phyloP scores from a whole-genome alignment of 2,797 vertebrate species.

The Antrozous pallidus region DNA sequence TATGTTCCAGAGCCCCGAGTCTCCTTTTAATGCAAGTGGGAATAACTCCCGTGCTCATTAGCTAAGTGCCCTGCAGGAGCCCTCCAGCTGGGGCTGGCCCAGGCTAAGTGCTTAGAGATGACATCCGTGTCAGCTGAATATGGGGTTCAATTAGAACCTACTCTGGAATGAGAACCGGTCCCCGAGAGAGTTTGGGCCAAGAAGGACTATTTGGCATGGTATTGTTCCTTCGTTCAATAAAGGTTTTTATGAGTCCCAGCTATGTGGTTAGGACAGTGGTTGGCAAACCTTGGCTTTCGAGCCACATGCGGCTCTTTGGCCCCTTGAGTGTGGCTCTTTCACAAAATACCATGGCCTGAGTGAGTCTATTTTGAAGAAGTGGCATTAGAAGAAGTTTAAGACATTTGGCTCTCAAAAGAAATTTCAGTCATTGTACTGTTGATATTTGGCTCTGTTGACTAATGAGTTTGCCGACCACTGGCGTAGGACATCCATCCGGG shows the following conservation, averaged over 20 bases:
- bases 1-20: neutral
- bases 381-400: no score
- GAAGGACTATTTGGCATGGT: neutral
- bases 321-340: no score
- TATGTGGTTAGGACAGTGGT: slow-evolving; percentile 75
- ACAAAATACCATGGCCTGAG: no score
- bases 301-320: no score
- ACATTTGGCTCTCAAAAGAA: no score
- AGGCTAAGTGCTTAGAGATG: neutral
- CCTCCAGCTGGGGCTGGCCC: rapidly evolving
- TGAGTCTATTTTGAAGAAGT: no score
- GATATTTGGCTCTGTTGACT: no score
- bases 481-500: slow-evolving; percentile 88
- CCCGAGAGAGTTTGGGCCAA: neutral
- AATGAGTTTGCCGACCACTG: no score
- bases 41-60: rapidly evolving
- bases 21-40: neutral
- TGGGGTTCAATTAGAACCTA: neutral
- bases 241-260: neutral
- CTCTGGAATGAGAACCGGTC: neutral
- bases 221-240: neutral
- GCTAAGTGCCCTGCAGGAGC: rapidly evolving
- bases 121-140: neutral
- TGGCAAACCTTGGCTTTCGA: no score
- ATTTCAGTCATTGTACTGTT: no score